phyloP scores from a whole-genome alignment of 2,797 vertebrate genomes.

The Hephaestus fuliginosus region DNA sequence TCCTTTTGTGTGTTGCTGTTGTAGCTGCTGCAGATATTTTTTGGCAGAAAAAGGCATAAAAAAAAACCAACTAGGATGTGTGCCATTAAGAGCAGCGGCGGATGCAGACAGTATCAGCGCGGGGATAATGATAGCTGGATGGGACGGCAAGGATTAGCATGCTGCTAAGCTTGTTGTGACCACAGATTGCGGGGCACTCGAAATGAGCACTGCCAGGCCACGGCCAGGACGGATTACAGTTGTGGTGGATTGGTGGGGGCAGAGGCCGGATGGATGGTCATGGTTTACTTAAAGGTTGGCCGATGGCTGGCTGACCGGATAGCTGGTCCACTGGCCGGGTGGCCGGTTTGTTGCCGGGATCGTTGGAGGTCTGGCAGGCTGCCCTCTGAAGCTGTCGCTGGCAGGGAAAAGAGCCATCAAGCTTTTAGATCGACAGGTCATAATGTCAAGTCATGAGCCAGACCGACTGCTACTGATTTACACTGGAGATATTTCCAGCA shows the following conservation, averaged over 20 bases:
- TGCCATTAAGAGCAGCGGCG: constrained; percentile 58
- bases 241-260: constrained; percentile 43
- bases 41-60: constrained; percentile 29
- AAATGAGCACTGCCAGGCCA: constrained; percentile 72
- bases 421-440: constrained; percentile 58
- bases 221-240: constrained; percentile 73
- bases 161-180: constrained; percentile 82
- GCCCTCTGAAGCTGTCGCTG: constrained; percentile 54
- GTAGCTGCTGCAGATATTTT: constrained; percentile 15
- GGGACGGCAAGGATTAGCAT: constrained; percentile 76
- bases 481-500: constrained; percentile 39
- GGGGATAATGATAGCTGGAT: constrained; percentile 75
- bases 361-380: constrained; percentile 54
- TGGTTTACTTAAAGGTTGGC: constrained; percentile 56
- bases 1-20: constrained; percentile 31
- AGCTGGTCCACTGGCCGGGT: constrained; percentile 28
- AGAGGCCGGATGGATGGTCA: constrained; percentile 32
- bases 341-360: constrained; percentile 41
- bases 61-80: constrained; percentile 28
- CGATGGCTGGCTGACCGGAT: constrained; percentile 35
- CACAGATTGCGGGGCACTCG: constrained; percentile 79
- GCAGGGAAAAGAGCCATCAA: constrained; percentile 53
- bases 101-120: constrained; percentile 73
- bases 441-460: constrained; percentile 51
- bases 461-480: constrained; percentile 52